Evolutionary conservation across 2,888 invertebrate genomes (phyloP), one percentile per base, ranked within the genome.

Genomic region (Strigamia maritima): DNA sequence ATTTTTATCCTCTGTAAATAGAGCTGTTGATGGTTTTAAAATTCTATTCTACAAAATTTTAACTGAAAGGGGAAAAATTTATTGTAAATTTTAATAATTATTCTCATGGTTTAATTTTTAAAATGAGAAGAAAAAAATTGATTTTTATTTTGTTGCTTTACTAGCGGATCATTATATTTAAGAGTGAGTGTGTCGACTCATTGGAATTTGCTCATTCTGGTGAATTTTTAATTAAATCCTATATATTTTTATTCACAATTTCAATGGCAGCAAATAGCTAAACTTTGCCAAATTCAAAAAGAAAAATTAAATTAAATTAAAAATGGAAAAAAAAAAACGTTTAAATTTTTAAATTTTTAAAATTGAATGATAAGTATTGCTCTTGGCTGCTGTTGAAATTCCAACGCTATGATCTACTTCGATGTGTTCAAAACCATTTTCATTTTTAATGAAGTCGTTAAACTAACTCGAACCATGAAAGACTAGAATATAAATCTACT

Each of bases 11-110:
- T 26, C 26, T 77, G 77, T 77, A 77, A 44, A 77, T 77, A 77
- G n/a, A 49, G 77, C 77, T 77, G 77, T 77, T 77, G 77, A 77
- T 24, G 28, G 44, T 44, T 77, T 77, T 44, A 38, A 77, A 77
- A 77, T 77, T 77, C 44, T 77, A 77, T 77, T 77, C 44, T 77
- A 65, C 24, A 65, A 65, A 65, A 65, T 65, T 65, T 24, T 14
- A 65, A 65, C 65, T 26, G 26, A 65, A 14, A 65, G 16, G 24
- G 22, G 10, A 26, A 65, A 65, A 65, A 26, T 65, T 65, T 60
- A 65, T 65, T 65, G 65, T 26, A 65, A 24, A 65, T 26, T 65
- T 65, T 65, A 65, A 26, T 65, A 65, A 65, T 49, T 16, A n/a
- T n/a, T 49, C 49, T 49, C 49, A 49, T 49, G 16, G 7, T 49